A percentile compares a stretch with the other conserved stretches of the same genome.
Evolutionary conservation across 2,888 invertebrate species (phyloP).

Genomic region (Vesta saturnalis): DNA sequence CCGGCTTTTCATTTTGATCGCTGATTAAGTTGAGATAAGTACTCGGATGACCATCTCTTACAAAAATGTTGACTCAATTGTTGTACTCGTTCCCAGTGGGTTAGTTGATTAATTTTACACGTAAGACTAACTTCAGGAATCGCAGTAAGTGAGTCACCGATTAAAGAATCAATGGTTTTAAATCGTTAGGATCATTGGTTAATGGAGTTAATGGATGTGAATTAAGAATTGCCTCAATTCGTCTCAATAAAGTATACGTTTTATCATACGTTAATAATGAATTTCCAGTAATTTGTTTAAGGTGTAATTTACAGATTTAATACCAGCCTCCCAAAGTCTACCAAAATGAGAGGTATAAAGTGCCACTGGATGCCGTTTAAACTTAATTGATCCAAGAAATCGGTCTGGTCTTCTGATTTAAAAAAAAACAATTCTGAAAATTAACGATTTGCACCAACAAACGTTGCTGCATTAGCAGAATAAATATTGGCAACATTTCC

Average conservation of each 20-base stretch:
- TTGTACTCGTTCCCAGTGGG: background rate
- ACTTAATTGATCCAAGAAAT: background rate
- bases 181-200: background rate
- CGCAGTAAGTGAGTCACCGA: background rate
- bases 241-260: background rate
- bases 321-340: background rate
- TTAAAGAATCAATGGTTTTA: background rate
- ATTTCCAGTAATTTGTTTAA: background rate
- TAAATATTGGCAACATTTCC: slow-evolving; percentile 30
- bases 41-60: background rate
- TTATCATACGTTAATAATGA: background rate
- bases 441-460: slow-evolving; percentile 24
- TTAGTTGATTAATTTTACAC: background rate
- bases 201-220: background rate
- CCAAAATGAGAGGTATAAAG: background rate
- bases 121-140: background rate
- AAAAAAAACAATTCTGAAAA: background rate
- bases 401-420: background rate
- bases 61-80: background rate
- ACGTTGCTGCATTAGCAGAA: slow-evolving; percentile 37
- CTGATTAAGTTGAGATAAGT: background rate
- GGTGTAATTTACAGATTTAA: background rate
- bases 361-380: background rate
- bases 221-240: background rate
- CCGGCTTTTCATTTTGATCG: no score